phyloP scores from a whole-genome alignment of 2,797 vertebrate species.

The Hippoglossus hippoglossus region DNA sequence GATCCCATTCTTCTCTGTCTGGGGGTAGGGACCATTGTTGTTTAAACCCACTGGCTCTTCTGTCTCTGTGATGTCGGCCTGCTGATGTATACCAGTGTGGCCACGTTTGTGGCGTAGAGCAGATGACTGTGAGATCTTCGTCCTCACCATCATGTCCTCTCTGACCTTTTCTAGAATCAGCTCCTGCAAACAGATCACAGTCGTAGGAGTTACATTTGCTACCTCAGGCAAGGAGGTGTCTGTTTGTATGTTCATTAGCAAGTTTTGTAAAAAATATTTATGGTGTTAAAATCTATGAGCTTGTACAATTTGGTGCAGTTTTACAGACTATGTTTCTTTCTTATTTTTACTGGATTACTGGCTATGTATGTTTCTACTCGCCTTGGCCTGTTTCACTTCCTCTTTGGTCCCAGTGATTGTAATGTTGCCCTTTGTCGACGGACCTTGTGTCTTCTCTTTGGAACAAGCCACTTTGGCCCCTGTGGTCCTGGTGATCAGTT shows the following conservation, averaged over 20 bases:
- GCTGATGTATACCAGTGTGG: constrained; percentile 30
- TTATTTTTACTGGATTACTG: neutral
- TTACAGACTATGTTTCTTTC: too few species aligned
- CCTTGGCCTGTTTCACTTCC: constrained; percentile 89
- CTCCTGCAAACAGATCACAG: constrained; percentile 74
- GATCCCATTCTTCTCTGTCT: constrained; percentile 41
- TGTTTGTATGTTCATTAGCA: too few species aligned
- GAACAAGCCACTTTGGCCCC: constrained; percentile 88
- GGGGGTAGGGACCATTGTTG: constrained; percentile 36
- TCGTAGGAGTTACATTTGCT: neutral
- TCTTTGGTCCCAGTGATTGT: constrained; percentile 86
- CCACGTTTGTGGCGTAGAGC: constrained; percentile 83
- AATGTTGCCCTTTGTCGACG: constrained; percentile 77
- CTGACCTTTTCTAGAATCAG: constrained; percentile 88
- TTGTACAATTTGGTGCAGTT: too few species aligned
- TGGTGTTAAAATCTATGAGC: too few species aligned
- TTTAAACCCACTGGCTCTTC: constrained; percentile 27
- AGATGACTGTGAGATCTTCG: constrained; percentile 85
- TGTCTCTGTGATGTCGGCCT: constrained; percentile 18
- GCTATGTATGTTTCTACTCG: constrained; percentile 44
- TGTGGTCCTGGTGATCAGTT: constrained; percentile 86
- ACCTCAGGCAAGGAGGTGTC: neutral
- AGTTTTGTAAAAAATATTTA: too few species aligned
- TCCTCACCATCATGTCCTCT: constrained; percentile 85
- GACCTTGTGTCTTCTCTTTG: constrained; percentile 62